Conservation (phyloP, 1,140 invertebrate species). For the Scaptomyza montana region DNA sequence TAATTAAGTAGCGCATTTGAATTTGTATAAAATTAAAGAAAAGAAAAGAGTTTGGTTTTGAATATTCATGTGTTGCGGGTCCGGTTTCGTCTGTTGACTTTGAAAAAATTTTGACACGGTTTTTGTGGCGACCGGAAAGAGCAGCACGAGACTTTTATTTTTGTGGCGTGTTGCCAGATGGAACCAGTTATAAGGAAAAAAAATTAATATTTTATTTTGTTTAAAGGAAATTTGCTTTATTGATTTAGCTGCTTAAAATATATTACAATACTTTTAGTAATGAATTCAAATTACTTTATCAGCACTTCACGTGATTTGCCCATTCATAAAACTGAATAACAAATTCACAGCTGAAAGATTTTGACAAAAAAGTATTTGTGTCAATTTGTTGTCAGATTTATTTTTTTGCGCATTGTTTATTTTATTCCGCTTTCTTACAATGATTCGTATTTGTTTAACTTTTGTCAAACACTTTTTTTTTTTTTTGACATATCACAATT, state of each 20-base stretch:
- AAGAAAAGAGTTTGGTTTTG: constrained; percentile 37
- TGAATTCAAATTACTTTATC: background rate
- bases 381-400: constrained; percentile 35
- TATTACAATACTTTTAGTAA: no score
- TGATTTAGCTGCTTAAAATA: no score
- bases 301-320: background rate
- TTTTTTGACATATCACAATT: constrained; percentile 13
- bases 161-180: constrained; percentile 1
- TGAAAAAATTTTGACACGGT: constrained; percentile 48
- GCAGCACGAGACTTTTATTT: constrained; percentile 41
- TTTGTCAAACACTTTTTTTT: constrained; percentile 34
- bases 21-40: constrained; percentile 35
- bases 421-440: constrained; percentile 30
- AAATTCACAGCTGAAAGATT: constrained; percentile 41
- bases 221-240: background rate
- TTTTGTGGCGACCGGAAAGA: constrained; percentile 60
- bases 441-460: constrained; percentile 16
- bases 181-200: constrained; percentile 33
- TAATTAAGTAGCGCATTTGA: constrained; percentile 65
- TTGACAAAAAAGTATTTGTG: constrained; percentile 14
- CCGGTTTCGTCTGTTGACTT: constrained; percentile 56
- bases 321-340: constrained; percentile 30
- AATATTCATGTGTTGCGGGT: constrained; percentile 62
- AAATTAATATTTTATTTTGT: background rate
- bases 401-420: constrained; percentile 25